phyloP scores from a whole-genome alignment of 2,888 invertebrate species.

The Aelia acuminata region DNA sequence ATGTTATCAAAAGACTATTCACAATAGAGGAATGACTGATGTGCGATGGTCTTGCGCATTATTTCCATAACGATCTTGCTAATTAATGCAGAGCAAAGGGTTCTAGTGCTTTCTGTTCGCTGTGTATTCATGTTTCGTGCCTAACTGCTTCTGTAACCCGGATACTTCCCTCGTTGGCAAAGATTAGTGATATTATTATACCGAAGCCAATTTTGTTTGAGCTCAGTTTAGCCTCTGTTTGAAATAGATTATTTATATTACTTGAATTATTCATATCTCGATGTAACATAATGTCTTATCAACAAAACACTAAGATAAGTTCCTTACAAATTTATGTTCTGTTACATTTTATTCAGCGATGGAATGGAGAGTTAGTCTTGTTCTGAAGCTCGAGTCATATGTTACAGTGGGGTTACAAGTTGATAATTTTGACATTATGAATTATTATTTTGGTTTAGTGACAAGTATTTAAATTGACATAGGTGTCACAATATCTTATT shows the following conservation, averaged over 20 bases:
- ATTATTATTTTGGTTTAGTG: too few species aligned
- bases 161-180: neutral
- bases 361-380: too few species aligned
- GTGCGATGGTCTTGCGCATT: slow-evolving; percentile 9
- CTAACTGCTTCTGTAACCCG: neutral
- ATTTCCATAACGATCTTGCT: slow-evolving; percentile 18
- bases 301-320: too few species aligned
- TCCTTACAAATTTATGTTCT: too few species aligned
- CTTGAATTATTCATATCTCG: neutral
- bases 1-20: neutral
- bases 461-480: too few species aligned
- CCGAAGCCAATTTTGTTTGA: neutral
- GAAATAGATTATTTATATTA: neutral
- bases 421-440: too few species aligned
- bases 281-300: too few species aligned
- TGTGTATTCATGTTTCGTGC: slow-evolving; percentile 38
- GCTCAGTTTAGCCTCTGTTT: neutral
- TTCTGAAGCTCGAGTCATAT: too few species aligned
- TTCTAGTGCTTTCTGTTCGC: neutral
- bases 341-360: too few species aligned
- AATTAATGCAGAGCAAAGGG: neutral
- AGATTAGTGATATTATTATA: neutral
- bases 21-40: neutral
- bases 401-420: too few species aligned
- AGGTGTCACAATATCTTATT: too few species aligned